Base-by-base conservation (phyloP, 1,140 invertebrate genomes). In the Drosophila nigromelanica region DNA sequence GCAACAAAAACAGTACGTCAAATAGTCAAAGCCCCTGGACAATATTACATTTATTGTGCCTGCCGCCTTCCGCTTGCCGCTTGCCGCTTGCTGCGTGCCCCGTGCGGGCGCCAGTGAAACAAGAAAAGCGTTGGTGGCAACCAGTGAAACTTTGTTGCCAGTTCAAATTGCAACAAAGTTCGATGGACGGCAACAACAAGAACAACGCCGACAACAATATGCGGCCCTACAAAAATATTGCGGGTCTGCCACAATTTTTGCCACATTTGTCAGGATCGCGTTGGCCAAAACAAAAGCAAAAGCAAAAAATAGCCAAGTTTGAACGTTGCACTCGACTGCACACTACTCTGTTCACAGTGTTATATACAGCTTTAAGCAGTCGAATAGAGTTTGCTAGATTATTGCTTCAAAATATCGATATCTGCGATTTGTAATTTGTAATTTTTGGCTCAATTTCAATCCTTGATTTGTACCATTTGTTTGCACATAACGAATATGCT, bases 131-230 rank as follows among this genome's bases (percentile, higher is more conserved):
- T 43, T 40, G 58, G 58, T 33, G 47, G 58, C 47, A 70, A 51
- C 40, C 51, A 47, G 35, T 42, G 10, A 35, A 56, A 64, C 60
- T 64, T 55, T 63, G 51, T 71, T 70, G 33, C 39, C 35, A 43
- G 35, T 56, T 50, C 21, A 64, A 71, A 50, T 56, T 63, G 60
- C 68, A 71, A 71, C 59, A 50, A 64, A 70, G 51, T 54, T 52
- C 30, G 56, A 50, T 48, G 37, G 35, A 18, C 15, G 42, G 12
- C 40, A 47, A 37, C 12, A 50, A 18, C 5, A 40, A 24, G 18
- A 39, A 40, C 18, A 47, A 37, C 14, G n/a, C 35, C 27, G 35
- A 39, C 30, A 8, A 27, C 62, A 66, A 66, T 35, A 55, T 35
- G 39, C 40, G 50, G 12, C 40, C n/a, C 12, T 33, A 14, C 43